Evolutionary conservation across 1,140 invertebrate species (phyloP).

Genomic region (Episyrphus balteatus): DNA sequence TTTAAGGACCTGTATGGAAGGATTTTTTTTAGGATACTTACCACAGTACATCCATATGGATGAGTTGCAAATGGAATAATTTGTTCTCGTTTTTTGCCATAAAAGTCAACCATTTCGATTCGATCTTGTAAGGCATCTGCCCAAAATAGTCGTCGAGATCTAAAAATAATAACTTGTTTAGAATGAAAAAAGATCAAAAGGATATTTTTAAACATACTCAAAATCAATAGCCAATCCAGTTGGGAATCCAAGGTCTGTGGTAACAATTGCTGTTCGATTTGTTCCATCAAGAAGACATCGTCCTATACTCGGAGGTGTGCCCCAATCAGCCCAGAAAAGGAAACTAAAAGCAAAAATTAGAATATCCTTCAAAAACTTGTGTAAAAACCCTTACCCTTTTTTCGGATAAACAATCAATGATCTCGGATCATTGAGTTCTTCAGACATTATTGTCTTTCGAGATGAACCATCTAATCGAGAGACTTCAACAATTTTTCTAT

Average conservation of each 20-base stretch:
- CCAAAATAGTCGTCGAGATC: conserved; percentile 48
- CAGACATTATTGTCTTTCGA: conserved; percentile 57
- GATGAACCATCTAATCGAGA: conserved; percentile 65
- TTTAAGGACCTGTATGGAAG: not conserved
- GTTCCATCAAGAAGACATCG: conserved; percentile 73
- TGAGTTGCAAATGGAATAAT: conserved; percentile 57
- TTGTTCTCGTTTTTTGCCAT: conserved; percentile 66
- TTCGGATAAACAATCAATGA: conserved; percentile 66
- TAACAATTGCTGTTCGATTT: conserved; percentile 59
- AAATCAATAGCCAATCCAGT: conserved; percentile 87
- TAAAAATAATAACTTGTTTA: conserved; percentile 5
- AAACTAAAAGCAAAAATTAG: conserved; percentile 40
- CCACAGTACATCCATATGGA: conserved; percentile 61
- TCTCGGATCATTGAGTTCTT: conserved; percentile 60
- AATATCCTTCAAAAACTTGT: not conserved
- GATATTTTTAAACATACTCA: conserved; percentile 38
- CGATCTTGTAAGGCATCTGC: conserved; percentile 80
- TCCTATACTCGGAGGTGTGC: conserved; percentile 70
- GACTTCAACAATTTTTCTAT: conserved; percentile 73
- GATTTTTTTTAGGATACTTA: conserved; percentile 6
- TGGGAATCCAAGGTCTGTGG: conserved; percentile 71
- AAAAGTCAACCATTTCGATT: conserved; percentile 78
- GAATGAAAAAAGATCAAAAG: not conserved
- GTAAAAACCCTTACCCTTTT: conserved; percentile 47
- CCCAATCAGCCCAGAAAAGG: conserved; percentile 90